phyloP scores from a whole-genome alignment of 2,113 vertebrate genomes.

The Diphyllodes magnificus region DNA sequence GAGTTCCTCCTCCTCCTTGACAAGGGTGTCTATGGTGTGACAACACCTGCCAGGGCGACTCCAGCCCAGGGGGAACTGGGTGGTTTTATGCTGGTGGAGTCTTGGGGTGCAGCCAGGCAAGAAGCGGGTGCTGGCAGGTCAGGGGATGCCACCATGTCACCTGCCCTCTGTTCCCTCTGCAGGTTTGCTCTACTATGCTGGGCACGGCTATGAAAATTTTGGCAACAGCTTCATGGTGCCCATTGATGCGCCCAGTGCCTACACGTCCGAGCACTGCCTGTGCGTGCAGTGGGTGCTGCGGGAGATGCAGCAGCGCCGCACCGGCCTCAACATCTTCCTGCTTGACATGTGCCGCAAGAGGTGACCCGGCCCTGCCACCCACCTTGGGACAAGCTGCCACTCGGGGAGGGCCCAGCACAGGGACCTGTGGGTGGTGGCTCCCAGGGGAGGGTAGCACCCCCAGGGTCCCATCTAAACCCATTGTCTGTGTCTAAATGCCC shows the following conservation, averaged over 20 bases:
- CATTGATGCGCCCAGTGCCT: slow-evolving; percentile 77
- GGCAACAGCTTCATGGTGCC: slow-evolving; percentile 92
- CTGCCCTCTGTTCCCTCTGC: neutral
- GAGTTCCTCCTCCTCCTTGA: slow-evolving; percentile 85
- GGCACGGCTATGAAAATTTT: slow-evolving; percentile 86
- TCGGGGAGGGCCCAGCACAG: fast-evolving
- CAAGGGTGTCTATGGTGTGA: slow-evolving; percentile 81
- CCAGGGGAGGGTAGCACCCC: fast-evolving
- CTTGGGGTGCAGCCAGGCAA: neutral
- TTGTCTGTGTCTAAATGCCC: neutral
- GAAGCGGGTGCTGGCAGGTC: neutral
- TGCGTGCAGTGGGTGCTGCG: slow-evolving; percentile 82
- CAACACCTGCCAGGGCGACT: fast-evolving
- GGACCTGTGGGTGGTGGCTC: neutral
- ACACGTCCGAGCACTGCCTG: slow-evolving; percentile 80
- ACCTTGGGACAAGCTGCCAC: neutral
- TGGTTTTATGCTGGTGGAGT: neutral
- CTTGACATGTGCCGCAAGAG: slow-evolving; percentile 89
- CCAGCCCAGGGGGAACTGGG: fast-evolving
- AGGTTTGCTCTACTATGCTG: slow-evolving; percentile 86
- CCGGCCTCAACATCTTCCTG: slow-evolving; percentile 83
- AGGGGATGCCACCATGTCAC: neutral
- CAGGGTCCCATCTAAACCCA: fast-evolving
- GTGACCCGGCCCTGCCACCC: neutral
- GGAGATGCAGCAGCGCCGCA: slow-evolving; percentile 81